Evolutionary conservation across 53 echinoderm and acorn worm species (phyloP).

Genomic region (Apostichopus leukothele): DNA sequence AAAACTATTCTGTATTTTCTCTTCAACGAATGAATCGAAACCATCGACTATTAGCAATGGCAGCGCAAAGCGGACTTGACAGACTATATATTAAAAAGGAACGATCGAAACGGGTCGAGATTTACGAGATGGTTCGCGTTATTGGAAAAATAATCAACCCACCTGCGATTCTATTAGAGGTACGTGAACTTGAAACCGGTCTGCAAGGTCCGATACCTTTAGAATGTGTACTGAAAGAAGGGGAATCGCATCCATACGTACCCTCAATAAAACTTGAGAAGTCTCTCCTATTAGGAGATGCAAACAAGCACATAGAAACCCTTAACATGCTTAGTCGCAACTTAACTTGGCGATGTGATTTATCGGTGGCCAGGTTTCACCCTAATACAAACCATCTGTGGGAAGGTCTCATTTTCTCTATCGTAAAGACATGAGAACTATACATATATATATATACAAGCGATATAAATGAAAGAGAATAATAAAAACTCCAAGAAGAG

Average conservation of each 20-base stretch:
- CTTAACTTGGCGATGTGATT: not conserved
- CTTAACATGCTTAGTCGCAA: constrained; percentile 28
- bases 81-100: not conserved
- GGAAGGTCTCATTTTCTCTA: constrained; percentile 2
- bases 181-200: constrained; percentile 14
- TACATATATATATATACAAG: not conserved
- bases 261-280: constrained; percentile 16
- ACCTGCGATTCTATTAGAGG: constrained; percentile 21
- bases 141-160: constrained; percentile 24
- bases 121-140: constrained; percentile 11
- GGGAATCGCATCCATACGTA: not conserved
- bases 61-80: not conserved
- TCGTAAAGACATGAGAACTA: not conserved
- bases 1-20: too few species aligned
- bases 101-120: not conserved
- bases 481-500: not conserved
- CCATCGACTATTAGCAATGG: too few species aligned
- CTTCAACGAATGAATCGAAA: too few species aligned
- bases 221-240: not conserved
- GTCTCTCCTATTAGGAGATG: not conserved
- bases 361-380: constrained; percentile 20
- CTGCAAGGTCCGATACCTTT: not conserved
- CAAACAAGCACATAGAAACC: constrained; percentile 32
- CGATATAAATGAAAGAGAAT: not conserved
- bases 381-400: constrained; percentile 28